Conservation (phyloP, 2,888 invertebrate species). For the Electrophaes corylata region DNA sequence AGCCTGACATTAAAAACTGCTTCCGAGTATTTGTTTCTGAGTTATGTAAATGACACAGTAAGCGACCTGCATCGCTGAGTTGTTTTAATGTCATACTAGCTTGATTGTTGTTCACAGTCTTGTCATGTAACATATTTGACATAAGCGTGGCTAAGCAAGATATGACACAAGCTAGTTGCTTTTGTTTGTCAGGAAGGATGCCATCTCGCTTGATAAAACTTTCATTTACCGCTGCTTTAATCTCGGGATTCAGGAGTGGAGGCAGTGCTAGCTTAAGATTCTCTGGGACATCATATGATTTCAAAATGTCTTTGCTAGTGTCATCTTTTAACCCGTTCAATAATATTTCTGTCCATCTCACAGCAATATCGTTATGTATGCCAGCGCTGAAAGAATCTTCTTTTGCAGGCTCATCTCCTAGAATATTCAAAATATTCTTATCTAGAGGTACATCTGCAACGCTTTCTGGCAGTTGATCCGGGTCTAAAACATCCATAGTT, state of each 20-base stretch:
- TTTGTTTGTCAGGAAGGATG: background rate
- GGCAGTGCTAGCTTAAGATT: background rate
- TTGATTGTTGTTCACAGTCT: background rate
- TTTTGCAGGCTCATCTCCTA: no score
- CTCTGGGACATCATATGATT: background rate
- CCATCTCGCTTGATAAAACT: background rate
- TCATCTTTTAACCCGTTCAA: no score
- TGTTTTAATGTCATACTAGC: background rate
- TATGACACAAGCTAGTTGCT: background rate
- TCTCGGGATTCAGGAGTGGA: background rate
- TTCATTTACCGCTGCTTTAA: conserved; percentile 1
- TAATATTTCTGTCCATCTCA: no score
- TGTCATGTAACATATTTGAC: background rate
- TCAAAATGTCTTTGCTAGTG: no score
- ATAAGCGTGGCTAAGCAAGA: background rate
- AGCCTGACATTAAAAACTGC: background rate
- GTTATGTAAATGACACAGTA: background rate
- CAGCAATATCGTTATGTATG: no score
- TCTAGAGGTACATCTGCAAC: no score
- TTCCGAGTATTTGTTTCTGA: background rate
- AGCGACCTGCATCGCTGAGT: background rate
- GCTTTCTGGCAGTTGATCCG: no score
- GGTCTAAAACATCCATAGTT: no score
- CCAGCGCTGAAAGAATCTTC: no score
- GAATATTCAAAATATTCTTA: no score